A percentile compares a stretch with the other conserved stretches of the same genome.
Conservation (phyloP, 1,140 invertebrate genomes). For the Anthonomus grandis region DNA sequence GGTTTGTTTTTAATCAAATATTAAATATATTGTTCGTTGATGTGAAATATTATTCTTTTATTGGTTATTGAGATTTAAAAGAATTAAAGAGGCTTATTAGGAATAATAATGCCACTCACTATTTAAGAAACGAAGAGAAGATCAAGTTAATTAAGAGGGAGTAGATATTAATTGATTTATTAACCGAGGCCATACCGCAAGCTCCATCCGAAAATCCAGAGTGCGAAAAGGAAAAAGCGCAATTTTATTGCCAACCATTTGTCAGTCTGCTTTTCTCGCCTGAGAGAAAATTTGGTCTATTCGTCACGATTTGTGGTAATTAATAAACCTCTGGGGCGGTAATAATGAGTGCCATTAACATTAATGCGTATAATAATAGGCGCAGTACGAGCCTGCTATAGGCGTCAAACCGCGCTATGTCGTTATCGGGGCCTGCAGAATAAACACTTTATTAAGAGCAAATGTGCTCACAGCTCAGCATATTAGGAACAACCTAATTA, state of each 20-base stretch:
- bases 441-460: slow-evolving; percentile 32
- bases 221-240: slow-evolving; percentile 23
- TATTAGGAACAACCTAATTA: slow-evolving; percentile 30
- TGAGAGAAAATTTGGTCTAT: slow-evolving; percentile 30
- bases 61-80: too few relatives aligned
- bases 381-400: slow-evolving; percentile 27
- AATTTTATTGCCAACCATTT: slow-evolving; percentile 28
- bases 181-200: slow-evolving; percentile 16
- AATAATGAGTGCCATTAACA: slow-evolving; percentile 32
- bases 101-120: too few relatives aligned
- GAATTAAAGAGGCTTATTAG: too few relatives aligned
- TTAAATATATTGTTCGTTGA: too few relatives aligned
- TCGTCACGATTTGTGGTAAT: slow-evolving; percentile 31
- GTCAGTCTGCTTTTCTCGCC: slow-evolving; percentile 25
- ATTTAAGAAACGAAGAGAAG: too few relatives aligned
- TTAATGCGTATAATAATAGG: slow-evolving; percentile 30
- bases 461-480: slow-evolving; percentile 30
- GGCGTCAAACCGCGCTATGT: slow-evolving; percentile 28
- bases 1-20: too few relatives aligned
- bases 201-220: slow-evolving; percentile 14
- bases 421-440: slow-evolving; percentile 29
- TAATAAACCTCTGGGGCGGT: slow-evolving; percentile 28
- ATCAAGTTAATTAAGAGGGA: slow-evolving; percentile 23
- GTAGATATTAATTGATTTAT: slow-evolving; percentile 28
- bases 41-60: too few relatives aligned